Evolutionary conservation across 2,797 vertebrate species (phyloP).

Genomic region (Myotis vivesi): DNA sequence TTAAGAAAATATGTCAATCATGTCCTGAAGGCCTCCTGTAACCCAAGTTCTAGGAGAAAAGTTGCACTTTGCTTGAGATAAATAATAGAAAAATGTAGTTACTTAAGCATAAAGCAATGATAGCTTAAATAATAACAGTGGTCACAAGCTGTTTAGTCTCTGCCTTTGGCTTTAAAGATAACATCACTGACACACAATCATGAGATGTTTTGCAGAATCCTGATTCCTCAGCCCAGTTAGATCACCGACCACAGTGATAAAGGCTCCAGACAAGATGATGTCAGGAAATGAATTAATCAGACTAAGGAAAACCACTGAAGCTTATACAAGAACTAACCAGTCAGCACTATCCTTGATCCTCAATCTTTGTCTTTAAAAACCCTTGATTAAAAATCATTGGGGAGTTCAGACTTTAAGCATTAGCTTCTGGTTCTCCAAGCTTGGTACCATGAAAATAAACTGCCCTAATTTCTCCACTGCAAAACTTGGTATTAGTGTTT

Average conservation of each 20-base stretch:
- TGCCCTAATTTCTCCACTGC: not conserved
- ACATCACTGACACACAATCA: not conserved
- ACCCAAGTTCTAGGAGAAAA: not conserved
- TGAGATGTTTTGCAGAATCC: not conserved
- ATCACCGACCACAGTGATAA: not conserved
- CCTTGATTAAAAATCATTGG: not conserved
- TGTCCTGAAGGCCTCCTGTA: not conserved
- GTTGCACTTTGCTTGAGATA: not conserved
- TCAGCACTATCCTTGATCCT: not conserved
- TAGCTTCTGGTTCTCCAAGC: not conserved
- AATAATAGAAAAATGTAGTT: not conserved
- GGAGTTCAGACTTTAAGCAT: not conserved
- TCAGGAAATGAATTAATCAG: not conserved
- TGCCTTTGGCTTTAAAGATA: not conserved
- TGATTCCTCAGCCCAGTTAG: not conserved
- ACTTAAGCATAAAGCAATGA: not conserved
- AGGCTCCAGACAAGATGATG: not conserved
- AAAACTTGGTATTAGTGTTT: not conserved
- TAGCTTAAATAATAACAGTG: not conserved
- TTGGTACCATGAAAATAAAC: not conserved
- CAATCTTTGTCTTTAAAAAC: not conserved
- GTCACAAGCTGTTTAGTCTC: not conserved
- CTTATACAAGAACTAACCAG: not conserved
- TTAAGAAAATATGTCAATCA: not conserved
- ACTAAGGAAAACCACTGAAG: not conserved